phyloP scores from a whole-genome alignment of 2,888 invertebrate genomes.

The Frankliniella fusca region DNA sequence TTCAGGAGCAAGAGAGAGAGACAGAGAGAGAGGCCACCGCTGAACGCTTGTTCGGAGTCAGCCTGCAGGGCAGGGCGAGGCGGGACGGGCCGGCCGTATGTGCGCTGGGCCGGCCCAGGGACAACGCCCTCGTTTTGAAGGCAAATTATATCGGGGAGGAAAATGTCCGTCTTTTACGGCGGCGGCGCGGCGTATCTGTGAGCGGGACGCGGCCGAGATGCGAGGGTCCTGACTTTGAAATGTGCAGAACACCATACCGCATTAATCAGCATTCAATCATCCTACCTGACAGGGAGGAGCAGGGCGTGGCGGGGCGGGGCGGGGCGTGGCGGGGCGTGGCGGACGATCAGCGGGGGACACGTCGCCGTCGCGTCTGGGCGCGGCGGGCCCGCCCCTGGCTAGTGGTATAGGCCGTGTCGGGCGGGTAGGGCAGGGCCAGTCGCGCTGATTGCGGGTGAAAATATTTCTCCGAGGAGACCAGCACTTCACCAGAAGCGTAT shows the following conservation, averaged over 20 bases:
- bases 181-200: no score
- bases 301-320: not conserved
- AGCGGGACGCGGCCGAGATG: no score
- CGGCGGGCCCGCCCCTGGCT: not conserved
- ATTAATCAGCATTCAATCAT: conserved; percentile 23
- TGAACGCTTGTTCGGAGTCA: not conserved
- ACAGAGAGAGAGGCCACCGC: no score
- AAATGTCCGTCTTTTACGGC: not conserved
- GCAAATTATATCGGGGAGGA: conserved; percentile 5
- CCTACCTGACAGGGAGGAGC: not conserved
- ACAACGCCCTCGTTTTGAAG: not conserved
- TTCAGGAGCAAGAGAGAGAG: no score
- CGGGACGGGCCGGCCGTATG: not conserved
- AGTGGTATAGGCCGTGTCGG: no score
- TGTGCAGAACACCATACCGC: not conserved
- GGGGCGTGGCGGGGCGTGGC: no score
- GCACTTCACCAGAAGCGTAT: no score
- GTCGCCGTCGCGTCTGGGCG: not conserved
- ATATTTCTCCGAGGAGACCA: no score
- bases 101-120: not conserved
- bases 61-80: not conserved
- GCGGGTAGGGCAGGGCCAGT: no score
- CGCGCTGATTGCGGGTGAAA: no score
- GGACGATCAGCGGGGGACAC: no score
- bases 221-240: no score